Evolutionary conservation across 2,888 invertebrate species (phyloP), one percentile per base, ranked within the genome.

Genomic region (Asteroscopus sphinx): DNA sequence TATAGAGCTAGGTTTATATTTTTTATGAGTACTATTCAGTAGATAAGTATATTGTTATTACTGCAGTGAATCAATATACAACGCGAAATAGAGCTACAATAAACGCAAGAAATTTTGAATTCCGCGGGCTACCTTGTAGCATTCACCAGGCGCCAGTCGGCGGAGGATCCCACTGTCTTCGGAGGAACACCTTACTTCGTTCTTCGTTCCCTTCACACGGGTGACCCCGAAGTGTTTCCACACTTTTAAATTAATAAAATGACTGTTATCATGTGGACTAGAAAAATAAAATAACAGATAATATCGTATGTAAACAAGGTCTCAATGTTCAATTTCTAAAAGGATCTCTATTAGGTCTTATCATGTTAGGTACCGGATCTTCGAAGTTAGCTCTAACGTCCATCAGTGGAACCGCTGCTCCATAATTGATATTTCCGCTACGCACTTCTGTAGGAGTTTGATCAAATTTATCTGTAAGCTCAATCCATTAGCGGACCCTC

Each of bases 391-490:
- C 65, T 67, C 12, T 36, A 51, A 44, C 59, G 75, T 77, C 76
- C 72, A 77, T 68, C 49, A 70, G 67, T 28, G 9, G 9, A 9
- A 62, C 81, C 80, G 75, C 77, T 74, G 72, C 63, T 74, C 68
- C 77, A 83, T 87, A 89, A 90, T 88, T 85, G 84, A 85, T 81
- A 85, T 87, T 88, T 92, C 92, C 91, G 81, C 80, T 85, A 82
- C 86, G 88, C 90, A 88, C 86, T 90, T 89, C 83, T 81, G 86
- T 82, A 81, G 80, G 83, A 84, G 84, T 84, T 83, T 82, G 86
- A 89, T 90, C 86, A 85, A 90, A 91, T 91, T 91, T 91, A 89
- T 92, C 88, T 88, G 77, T 86, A 84, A 87, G 85, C 88, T 86
- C 85, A 80, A 84, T 87, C 91, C 91, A 90, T 93, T 91, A 93